Conservation (phyloP, 2,888 invertebrate species). For the Chalcosyrphus nemorum region DNA sequence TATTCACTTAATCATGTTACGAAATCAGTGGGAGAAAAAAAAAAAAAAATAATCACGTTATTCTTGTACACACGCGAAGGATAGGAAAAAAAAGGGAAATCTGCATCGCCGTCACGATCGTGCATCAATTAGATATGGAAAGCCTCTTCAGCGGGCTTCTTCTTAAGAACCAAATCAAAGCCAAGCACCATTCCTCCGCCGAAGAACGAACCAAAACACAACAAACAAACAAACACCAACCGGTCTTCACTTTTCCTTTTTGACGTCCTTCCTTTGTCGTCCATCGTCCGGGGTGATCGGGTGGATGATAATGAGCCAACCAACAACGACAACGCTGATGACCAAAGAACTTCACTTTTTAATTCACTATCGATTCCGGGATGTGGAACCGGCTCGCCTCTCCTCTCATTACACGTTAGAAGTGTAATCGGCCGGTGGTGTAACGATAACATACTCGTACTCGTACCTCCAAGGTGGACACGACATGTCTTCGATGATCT, state of each 20-base stretch:
- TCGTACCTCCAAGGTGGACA: background rate
- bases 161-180: slow-evolving; percentile 11
- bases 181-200: too few relatives aligned
- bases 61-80: slow-evolving; percentile 60
- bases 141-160: background rate
- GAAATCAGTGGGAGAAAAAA: slow-evolving; percentile 66
- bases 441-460: slow-evolving; percentile 17
- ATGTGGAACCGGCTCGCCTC: slow-evolving; percentile 46
- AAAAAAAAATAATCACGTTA: slow-evolving; percentile 67
- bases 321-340: slow-evolving; percentile 51
- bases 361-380: slow-evolving; percentile 71
- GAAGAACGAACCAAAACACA: slow-evolving; percentile 54
- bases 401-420: slow-evolving; percentile 20
- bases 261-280: slow-evolving; percentile 61
- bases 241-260: slow-evolving; percentile 72
- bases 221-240: slow-evolving; percentile 58
- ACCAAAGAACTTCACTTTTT: slow-evolving; percentile 61
- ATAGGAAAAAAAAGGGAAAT: slow-evolving; percentile 73
- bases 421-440: slow-evolving; percentile 44
- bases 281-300: background rate
- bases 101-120: slow-evolving; percentile 66
- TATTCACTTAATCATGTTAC: slow-evolving; percentile 66
- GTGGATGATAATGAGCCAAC: background rate
- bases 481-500: slow-evolving; percentile 16
- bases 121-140: slow-evolving; percentile 66